Evolutionary conservation across 2,888 invertebrate genomes (phyloP), one percentile per base, ranked within the genome.

Genomic region (Epistrophe grossulariae): DNA sequence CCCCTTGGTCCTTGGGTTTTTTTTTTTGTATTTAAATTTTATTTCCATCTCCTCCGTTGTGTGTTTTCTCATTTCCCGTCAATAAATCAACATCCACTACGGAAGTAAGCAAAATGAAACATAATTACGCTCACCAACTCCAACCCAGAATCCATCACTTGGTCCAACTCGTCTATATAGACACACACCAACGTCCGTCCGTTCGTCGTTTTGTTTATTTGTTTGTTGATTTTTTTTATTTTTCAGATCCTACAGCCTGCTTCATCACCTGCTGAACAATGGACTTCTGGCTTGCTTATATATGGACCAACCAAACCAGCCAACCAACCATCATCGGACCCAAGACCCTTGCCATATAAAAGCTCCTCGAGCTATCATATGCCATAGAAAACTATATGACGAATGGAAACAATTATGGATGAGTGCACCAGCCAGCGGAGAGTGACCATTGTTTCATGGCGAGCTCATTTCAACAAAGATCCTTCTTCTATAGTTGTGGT

Each of bases 391-490:
- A 45, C 55, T 78, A 50, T 62, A 85, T 81, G 77, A 85, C 81
- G 84, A 85, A 78, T 82, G 82, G 85, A 81, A 85, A 85, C 85
- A 85, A 85, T 85, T 74, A 85, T 59, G 78, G 52, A 85, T 78
- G 85, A 64, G 68, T 57, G 50, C 84, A 70, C 40, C 52, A 52
- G 38, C 38, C 38, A 17, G 73, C 62, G 45, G 28, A 50, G 78
- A 81, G 64, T 81, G 82, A 82, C 85, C 85, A 85, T 85, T 85
- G 85, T 85, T 85, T 57, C 64, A 71, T 79, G 71, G 73, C 73
- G 62, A 82, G 73, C 81, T 85, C 81, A 85, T 74, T 85, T 85
- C 78, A 81, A 81, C 81, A 85, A 85, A 78, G 64, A 81, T 85
- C 62, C 78, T 57, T 64, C 35, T 43, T n/a, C n/a, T 10, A 50